Percentiles rank a stretch among this genome's conserved stretches.
These are phyloP conservation scores for Acrocera orbiculus DNA, from an alignment of 2,888 invertebrate species.

Conservation along the genomic window DNA sequence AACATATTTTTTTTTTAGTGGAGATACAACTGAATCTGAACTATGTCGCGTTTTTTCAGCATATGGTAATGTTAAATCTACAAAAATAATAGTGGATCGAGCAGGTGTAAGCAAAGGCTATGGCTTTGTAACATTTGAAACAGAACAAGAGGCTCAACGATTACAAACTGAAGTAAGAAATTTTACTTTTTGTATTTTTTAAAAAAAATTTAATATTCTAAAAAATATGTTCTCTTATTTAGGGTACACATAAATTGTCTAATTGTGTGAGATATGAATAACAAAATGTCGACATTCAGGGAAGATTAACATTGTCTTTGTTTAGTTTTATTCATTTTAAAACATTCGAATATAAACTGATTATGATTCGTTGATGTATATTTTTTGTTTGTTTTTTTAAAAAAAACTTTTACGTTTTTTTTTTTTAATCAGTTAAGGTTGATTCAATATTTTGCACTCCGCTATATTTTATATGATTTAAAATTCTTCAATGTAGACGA, in stretches of 20 bases:
- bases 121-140: conserved; percentile 70
- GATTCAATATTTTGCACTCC: too few relatives aligned
- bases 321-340: conserved; percentile 15
- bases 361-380: conserved; percentile 4
- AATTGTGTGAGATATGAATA: conserved; percentile 9
- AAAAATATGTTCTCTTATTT: conserved; percentile 12
- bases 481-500: too few relatives aligned
- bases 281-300: conserved; percentile 16
- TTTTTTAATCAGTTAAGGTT: too few relatives aligned
- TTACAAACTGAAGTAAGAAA: conserved; percentile 47
- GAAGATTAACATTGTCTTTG: conserved; percentile 19
- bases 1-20: conserved; percentile 20
- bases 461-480: too few relatives aligned
- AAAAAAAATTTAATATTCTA: conserved; percentile 4
- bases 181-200: neutral
- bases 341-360: conserved; percentile 3
- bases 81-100: conserved; percentile 87
- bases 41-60: conserved; percentile 79
- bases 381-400: too few relatives aligned
- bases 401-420: too few relatives aligned
- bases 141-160: conserved; percentile 66
- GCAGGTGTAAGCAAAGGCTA: conserved; percentile 76
- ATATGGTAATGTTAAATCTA: conserved; percentile 76
- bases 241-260: conserved; percentile 11
- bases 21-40: conserved; percentile 84